Evolutionary conservation across 2,113 vertebrate genomes (phyloP), one percentile per base, ranked within the genome.

Genomic region (Festucalex cinctus): DNA sequence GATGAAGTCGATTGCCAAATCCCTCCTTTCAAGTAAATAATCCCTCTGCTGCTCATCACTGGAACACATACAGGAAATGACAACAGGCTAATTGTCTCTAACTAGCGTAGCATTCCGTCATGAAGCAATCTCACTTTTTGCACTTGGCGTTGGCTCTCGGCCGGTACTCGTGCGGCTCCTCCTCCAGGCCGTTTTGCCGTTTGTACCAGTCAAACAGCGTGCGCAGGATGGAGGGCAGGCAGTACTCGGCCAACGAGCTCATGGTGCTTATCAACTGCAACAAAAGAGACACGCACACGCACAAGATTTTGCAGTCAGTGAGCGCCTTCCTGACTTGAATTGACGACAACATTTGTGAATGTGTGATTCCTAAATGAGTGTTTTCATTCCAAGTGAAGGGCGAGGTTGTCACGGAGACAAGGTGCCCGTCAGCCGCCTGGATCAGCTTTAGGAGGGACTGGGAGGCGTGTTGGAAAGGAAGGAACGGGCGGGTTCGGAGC

Each of bases 161-260:
- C 17, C 95, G 92, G 80, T 98, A 98, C 76, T 98, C 95, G 48
- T 98, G 94, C 24, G 94, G 90, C 83, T 98, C 96, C 69, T 98
- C 96, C 85, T 98, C 96, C 44, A 96, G 94, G 69, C 97, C 97
- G 4, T 96, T 98, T 84, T 99, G 97, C 70, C 96, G 92, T 85
- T 95, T 98, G 87, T 98, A 98, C 97, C 97, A 99, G 83, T 99
- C 97, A 75, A 99, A 98, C 71, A 99, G 85, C 12, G 96, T 99
- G 57, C 96, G 95, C 72, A 99, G 91, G 77, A 99, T 95, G 71
- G 97, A 99, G 57, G 96, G 96, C 9, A 99, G 93, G 76, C 96
- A 98, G 83, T 97, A 99, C 79, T 99, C 97, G 49, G 97, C 95
- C 84, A 99, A 85, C 8, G 97, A 98, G 83, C 97, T 99, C 97